These are phyloP conservation scores for Pipra filicauda DNA, from an alignment of 2,113 vertebrate genomes.

Conservation along the genomic window DNA sequence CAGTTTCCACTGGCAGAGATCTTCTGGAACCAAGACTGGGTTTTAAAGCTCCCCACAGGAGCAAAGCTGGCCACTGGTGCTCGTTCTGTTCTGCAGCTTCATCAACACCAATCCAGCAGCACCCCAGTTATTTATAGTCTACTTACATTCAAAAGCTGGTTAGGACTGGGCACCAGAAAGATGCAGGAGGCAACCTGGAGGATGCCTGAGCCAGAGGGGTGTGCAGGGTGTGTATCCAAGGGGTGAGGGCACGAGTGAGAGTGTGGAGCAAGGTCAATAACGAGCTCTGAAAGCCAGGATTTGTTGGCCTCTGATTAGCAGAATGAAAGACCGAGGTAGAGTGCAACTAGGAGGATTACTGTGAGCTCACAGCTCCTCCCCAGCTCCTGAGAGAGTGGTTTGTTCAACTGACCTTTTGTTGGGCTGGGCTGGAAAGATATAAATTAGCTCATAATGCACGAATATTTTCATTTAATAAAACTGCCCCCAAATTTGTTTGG, in stretches of 20 bases:
- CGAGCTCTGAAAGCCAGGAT: slow-evolving; percentile 1
- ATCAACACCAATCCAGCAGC: neutral
- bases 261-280: neutral
- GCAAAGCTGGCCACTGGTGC: neutral
- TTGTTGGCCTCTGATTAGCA: neutral
- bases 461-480: slow-evolving; percentile 62
- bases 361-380: neutral
- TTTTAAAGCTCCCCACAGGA: slow-evolving; percentile 55
- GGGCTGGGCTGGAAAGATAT: neutral
- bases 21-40: slow-evolving; percentile 21
- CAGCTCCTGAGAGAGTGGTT: slow-evolving; percentile 10
- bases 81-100: slow-evolving; percentile 53
- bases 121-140: neutral
- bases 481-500: slow-evolving; percentile 14
- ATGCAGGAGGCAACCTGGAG: neutral
- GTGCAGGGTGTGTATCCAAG: neutral
- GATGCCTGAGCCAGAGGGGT: neutral
- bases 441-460: neutral
- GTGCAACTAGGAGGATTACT: slow-evolving; percentile 26
- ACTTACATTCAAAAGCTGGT: neutral
- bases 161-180: neutral
- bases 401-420: neutral
- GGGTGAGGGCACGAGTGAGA: neutral
- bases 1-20: slow-evolving; percentile 52
- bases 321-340: neutral